These are phyloP conservation scores for Apotomis turbidana DNA, from an alignment of 2,888 invertebrate species.

Conservation along the genomic window DNA sequence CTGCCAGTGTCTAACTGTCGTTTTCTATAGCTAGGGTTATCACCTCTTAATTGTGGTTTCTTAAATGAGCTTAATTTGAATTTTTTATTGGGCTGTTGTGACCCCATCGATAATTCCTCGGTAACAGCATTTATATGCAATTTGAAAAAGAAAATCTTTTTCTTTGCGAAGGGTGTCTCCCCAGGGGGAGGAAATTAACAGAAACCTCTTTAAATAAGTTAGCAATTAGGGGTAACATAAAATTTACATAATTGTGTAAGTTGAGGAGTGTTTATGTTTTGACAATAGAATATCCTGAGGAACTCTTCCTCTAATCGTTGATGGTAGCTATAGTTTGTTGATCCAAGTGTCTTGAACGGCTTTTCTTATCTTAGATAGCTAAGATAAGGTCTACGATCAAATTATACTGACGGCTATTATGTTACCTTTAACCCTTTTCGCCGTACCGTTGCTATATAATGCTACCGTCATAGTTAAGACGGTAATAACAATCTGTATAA, in stretches of 20 bases:
- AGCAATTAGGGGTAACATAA: slow-evolving; percentile 82
- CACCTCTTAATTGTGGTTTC: background rate
- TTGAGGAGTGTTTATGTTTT: slow-evolving; percentile 78
- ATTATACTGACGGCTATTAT: background rate
- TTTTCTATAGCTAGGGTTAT: background rate
- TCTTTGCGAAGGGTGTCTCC: slow-evolving; percentile 51
- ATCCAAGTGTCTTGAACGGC: slow-evolving; percentile 7
- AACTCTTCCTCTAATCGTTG: slow-evolving; percentile 21
- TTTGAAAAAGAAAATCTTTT: slow-evolving; percentile 66
- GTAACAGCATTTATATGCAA: slow-evolving; percentile 77
- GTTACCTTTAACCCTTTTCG: background rate
- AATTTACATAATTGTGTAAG: slow-evolving; percentile 81
- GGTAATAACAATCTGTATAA: no score
- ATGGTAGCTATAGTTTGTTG: slow-evolving; percentile 22
- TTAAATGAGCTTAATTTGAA: slow-evolving; percentile 51
- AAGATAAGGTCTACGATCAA: slow-evolving; percentile 1
- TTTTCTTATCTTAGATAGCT: slow-evolving; percentile 26
- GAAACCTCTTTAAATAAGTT: slow-evolving; percentile 82
- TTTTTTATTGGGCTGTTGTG: slow-evolving; percentile 59
- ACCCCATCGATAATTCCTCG: slow-evolving; percentile 68
- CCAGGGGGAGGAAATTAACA: slow-evolving; percentile 68
- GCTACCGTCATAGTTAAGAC: background rate
- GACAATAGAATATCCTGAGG: slow-evolving; percentile 62
- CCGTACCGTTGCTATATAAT: background rate
- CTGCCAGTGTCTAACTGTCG: background rate